A percentile compares a stretch with the other conserved stretches of the same genome.
Conservation (phyloP, 2,888 invertebrate genomes). For the Anorthoa munda region DNA sequence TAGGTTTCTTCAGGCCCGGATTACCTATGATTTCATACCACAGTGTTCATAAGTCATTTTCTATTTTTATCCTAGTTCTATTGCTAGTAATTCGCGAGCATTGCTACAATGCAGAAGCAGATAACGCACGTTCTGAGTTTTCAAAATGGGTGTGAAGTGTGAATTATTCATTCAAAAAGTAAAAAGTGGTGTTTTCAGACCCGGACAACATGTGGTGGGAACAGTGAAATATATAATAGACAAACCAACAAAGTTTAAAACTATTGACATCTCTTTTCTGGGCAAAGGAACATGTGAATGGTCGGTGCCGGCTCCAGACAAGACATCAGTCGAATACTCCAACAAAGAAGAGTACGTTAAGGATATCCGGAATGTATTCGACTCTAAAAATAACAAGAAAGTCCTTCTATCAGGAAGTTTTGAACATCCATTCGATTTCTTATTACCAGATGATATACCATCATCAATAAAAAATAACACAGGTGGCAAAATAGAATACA, state of each 20-base stretch:
- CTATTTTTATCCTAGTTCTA: not conserved
- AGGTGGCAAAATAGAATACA: constrained; percentile 44
- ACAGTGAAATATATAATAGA: constrained; percentile 63
- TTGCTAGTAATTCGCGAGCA: not conserved
- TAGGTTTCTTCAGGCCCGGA: no score
- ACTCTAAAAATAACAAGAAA: not conserved
- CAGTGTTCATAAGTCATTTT: not conserved
- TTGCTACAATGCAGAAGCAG: not conserved
- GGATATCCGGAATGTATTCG: constrained; percentile 44
- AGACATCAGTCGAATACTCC: not conserved
- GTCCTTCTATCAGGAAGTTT: constrained; percentile 31
- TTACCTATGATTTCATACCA: no score
- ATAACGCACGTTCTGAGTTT: not conserved
- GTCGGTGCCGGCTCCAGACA: constrained; percentile 28
- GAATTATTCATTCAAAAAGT: constrained; percentile 62
- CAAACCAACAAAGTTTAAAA: constrained; percentile 60
- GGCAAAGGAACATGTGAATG: constrained; percentile 65
- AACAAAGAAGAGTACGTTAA: constrained; percentile 61
- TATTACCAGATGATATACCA: constrained; percentile 49
- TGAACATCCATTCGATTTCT: constrained; percentile 37
- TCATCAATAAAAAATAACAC: constrained; percentile 34
- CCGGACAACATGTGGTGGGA: constrained; percentile 64
- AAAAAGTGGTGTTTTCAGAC: constrained; percentile 57
- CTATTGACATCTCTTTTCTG: constrained; percentile 60
- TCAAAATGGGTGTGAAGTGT: constrained; percentile 56